phyloP scores from a whole-genome alignment of 2,888 invertebrate species.

The Drosophila falleni region DNA sequence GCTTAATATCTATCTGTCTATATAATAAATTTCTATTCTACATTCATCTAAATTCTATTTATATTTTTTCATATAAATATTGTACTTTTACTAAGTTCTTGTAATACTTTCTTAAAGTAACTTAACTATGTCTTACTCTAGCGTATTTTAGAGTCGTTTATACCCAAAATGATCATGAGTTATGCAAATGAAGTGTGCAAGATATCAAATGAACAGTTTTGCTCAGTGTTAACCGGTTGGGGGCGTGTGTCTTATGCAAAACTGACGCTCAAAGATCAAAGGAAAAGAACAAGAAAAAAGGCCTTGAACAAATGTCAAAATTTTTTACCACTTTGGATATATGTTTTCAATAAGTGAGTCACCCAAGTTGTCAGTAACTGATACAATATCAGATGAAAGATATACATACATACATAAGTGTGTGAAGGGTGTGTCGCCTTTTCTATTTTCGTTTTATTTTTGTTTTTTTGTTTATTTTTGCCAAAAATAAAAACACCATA shows the following conservation, averaged over 20 bases:
- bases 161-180: neutral
- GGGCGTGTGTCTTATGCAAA: slow-evolving; percentile 35
- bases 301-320: slow-evolving; percentile 63
- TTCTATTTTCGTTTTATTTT: slow-evolving; percentile 7
- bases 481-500: slow-evolving; percentile 15
- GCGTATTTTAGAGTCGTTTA: slow-evolving; percentile 14
- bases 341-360: slow-evolving; percentile 41
- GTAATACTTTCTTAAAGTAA: neutral
- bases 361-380: slow-evolving; percentile 16
- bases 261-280: slow-evolving; percentile 41
- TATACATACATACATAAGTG: slow-evolving; percentile 1
- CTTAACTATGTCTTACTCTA: neutral
- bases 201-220: slow-evolving; percentile 32
- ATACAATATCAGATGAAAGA: slow-evolving; percentile 3
- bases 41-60: too few relatives aligned
- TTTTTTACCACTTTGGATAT: slow-evolving; percentile 31
- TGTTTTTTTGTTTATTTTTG: slow-evolving; percentile 23
- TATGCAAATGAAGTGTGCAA: slow-evolving; percentile 21
- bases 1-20: neutral
- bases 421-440: slow-evolving; percentile 30
- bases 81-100: too few relatives aligned
- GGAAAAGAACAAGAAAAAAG: slow-evolving; percentile 29
- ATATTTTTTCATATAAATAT: too few relatives aligned
- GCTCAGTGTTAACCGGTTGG: slow-evolving; percentile 44
- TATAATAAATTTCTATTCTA: neutral